Base-by-base conservation (phyloP, 2,113 vertebrate species). In the Perca flavescens region DNA sequence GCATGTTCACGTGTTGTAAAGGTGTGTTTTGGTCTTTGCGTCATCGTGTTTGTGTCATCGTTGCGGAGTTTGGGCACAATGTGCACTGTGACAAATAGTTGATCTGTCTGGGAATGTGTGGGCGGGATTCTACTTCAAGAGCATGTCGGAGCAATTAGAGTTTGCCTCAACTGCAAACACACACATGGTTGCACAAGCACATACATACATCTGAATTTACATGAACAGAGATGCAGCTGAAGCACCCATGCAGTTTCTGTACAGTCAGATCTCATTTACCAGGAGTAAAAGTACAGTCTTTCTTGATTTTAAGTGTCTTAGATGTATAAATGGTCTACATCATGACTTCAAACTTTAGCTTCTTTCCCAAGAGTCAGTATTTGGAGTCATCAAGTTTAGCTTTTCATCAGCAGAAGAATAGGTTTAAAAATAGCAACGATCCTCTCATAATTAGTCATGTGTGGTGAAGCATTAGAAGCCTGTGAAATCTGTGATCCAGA, bases 81-180 rank as follows among this genome's bases (percentile, higher is more conserved):
- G 82, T 89, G 76, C 86, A 46, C 76, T 83, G 83, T 90, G 91
- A 90, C 89, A 91, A 91, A 93, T 88, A 85, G 74, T 70, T 79
- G 80, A 84, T 93, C 88, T 93, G 82, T 92, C 85, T 88, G 88
- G 88, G 87, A 89, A 89, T 63, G 81, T 90, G 94, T 93, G 89
- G 93, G 92, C 52, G 92, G 89, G 89, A 94, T 92, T 93, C 92
- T 94, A 94, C 93, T 94, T 95, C 93, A 94, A 92, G 89, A 94
- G 89, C 88, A 88, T 89, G 89, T 91, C 83, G 34, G 85, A 91
- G 90, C 87, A 91, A 92, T 94, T 94, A 91, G 83, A 89, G 90
- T 87, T 88, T 86, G 86, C 75, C 88, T 67, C 66, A 76, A 86
- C 82, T 76, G 78, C 77, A 82, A 70, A 85, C 74, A 65, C 69